Evolutionary conservation across 1,140 invertebrate species (phyloP).

Genomic region (Drosophila erecta): DNA sequence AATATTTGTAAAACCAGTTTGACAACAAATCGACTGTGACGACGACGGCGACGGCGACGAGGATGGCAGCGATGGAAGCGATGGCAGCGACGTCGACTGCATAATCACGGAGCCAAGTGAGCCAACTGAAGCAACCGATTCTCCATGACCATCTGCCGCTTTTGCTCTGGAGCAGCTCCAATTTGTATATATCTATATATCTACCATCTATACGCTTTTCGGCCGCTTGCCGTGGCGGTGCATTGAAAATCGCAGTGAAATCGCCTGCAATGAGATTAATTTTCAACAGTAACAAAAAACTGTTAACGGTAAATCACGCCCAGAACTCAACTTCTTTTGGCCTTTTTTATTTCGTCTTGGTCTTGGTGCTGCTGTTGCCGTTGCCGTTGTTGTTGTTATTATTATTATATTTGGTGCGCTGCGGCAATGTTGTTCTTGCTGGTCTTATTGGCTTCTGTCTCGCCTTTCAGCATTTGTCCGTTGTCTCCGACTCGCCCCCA

Average conservation of each 20-base stretch:
- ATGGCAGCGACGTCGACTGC: constrained; percentile 56
- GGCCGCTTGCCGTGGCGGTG: constrained; percentile 12
- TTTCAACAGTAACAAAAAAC: constrained; percentile 58
- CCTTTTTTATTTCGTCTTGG: constrained; percentile 8
- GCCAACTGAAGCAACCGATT: constrained; percentile 12
- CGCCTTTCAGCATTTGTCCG: constrained; percentile 43
- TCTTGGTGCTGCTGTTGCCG: constrained; percentile 15
- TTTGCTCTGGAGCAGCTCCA: constrained; percentile 64
- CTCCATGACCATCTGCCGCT: constrained; percentile 66
- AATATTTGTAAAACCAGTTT: constrained; percentile 83
- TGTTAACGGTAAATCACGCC: constrained; percentile 76
- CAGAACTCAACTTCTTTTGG: constrained; percentile 36
- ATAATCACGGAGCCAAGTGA: constrained; percentile 64
- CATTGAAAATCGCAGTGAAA: constrained; percentile 74
- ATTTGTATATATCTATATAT: constrained; percentile 62
- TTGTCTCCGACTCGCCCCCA: constrained; percentile 18
- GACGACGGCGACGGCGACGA: constrained; percentile 21
- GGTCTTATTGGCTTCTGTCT: constrained; percentile 61
- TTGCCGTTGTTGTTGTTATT: constrained; percentile 25
- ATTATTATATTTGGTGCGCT: constrained; percentile 25
- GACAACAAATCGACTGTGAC: constrained; percentile 81
- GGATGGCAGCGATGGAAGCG: too few relatives aligned
- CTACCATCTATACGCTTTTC: constrained; percentile 15
- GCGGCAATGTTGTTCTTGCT: constrained; percentile 23
- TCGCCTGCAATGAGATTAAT: constrained; percentile 74